A percentile compares a stretch with the other conserved stretches of the same genome.
Conservation (phyloP, 2,113 vertebrate species). For the Gasterosteus nipponicus region DNA sequence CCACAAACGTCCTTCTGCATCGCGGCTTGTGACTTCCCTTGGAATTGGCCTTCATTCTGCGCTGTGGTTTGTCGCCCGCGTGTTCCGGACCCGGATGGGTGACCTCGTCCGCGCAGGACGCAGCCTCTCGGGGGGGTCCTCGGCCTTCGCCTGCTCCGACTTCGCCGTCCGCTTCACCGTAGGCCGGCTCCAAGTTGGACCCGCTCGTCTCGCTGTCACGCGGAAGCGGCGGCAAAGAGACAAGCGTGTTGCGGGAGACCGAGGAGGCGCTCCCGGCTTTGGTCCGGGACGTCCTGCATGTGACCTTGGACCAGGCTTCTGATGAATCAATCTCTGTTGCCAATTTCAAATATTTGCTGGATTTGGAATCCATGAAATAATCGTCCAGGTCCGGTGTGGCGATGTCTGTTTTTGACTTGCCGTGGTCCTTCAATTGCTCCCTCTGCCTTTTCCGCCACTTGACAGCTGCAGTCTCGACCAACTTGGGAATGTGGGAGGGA, state of each 20-base stretch:
- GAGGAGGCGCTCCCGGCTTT: slow-evolving; percentile 31
- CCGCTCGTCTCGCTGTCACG: slow-evolving; percentile 10
- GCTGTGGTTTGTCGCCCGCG: neutral
- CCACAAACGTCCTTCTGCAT: slow-evolving; percentile 65
- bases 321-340: neutral
- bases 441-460: slow-evolving; percentile 25
- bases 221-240: neutral
- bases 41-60: neutral
- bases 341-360: neutral
- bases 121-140: neutral
- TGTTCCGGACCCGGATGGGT: neutral
- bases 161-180: neutral
- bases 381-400: slow-evolving; percentile 39
- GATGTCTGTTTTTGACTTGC: slow-evolving; percentile 8
- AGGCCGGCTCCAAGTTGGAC: neutral
- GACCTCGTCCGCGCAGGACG: neutral
- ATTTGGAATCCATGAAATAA: slow-evolving; percentile 52
- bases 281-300: slow-evolving; percentile 46
- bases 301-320: slow-evolving; percentile 28
- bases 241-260: slow-evolving; percentile 31
- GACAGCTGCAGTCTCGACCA: slow-evolving; percentile 10
- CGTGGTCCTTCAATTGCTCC: slow-evolving; percentile 1
- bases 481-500: slow-evolving; percentile 62
- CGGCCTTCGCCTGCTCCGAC: neutral
- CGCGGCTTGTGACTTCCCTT: slow-evolving; percentile 13